Conservation (phyloP, 2,113 vertebrate species). For the Paracanthobrama guichenoti region DNA sequence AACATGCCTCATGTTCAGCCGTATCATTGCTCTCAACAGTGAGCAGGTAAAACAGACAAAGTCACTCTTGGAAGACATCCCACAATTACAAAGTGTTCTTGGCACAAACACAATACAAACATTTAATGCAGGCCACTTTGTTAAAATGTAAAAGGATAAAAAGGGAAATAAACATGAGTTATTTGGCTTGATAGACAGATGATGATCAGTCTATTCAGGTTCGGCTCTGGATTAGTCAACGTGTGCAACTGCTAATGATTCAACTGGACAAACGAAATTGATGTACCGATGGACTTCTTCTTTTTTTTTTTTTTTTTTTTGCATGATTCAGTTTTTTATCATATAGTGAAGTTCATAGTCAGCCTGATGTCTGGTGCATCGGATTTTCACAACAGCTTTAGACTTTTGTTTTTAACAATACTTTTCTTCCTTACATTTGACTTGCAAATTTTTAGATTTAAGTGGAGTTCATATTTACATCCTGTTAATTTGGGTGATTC, state of each 20-base stretch:
- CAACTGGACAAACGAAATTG: background rate
- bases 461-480: background rate
- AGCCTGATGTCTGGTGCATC: background rate
- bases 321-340: constrained; percentile 11
- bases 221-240: constrained; percentile 19
- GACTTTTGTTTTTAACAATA: background rate
- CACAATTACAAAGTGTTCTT: background rate
- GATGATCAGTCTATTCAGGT: background rate
- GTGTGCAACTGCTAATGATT: background rate
- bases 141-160: background rate
- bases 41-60: background rate
- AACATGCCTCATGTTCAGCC: background rate
- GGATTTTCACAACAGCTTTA: background rate
- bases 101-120: background rate
- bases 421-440: background rate
- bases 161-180: background rate
- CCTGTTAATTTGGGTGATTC: background rate
- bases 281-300: background rate
- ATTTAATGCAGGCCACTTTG: background rate
- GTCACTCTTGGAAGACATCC: background rate
- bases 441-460: background rate
- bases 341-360: background rate
- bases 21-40: background rate
- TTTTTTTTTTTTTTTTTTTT: too few species aligned
- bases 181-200: background rate